These are phyloP conservation scores for Pinna nobilis DNA, from an alignment of 1,140 invertebrate species.

Conservation along the genomic window DNA sequence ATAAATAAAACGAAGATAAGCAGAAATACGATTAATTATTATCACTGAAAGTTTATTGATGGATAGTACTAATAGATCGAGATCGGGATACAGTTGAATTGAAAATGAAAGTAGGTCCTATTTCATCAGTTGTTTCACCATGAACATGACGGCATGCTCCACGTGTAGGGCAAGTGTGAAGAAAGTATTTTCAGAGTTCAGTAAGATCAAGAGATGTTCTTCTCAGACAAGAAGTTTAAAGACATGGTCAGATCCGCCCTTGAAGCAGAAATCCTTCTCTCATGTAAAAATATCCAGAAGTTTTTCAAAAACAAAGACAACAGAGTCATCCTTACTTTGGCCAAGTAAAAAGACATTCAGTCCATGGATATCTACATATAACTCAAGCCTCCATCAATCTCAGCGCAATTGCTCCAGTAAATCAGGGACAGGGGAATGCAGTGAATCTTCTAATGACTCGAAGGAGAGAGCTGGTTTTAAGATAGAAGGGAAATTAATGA, in stretches of 20 bases:
- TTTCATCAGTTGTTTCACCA: too few relatives aligned
- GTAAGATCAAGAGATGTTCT: not conserved
- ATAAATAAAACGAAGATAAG: too few relatives aligned
- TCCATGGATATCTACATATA: constrained; percentile 10
- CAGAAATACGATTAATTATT: too few relatives aligned
- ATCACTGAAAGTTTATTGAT: too few relatives aligned
- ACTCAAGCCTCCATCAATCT: not conserved
- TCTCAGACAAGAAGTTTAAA: not conserved
- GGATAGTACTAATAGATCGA: too few relatives aligned
- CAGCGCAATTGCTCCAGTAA: constrained; percentile 1
- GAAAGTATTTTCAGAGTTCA: not conserved
- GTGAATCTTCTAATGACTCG: too few relatives aligned
- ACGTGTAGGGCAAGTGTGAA: too few relatives aligned
- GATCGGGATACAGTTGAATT: not conserved
- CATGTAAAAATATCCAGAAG: not conserved
- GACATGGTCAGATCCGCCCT: not conserved
- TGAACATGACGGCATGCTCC: too few relatives aligned
- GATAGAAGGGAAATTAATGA: constrained; percentile 65
- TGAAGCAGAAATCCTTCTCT: too few relatives aligned
- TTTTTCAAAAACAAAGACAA: not conserved
- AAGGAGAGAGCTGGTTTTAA: too few relatives aligned
- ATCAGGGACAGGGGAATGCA: too few relatives aligned
- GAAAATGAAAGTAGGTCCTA: constrained; percentile 1
- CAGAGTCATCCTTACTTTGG: not conserved
- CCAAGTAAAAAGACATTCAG: not conserved